Percentiles rank a stretch among this genome's conserved stretches.
Evolutionary conservation across 2,797 vertebrate genomes (phyloP).

Genomic region (Aeoliscus strigatus): DNA sequence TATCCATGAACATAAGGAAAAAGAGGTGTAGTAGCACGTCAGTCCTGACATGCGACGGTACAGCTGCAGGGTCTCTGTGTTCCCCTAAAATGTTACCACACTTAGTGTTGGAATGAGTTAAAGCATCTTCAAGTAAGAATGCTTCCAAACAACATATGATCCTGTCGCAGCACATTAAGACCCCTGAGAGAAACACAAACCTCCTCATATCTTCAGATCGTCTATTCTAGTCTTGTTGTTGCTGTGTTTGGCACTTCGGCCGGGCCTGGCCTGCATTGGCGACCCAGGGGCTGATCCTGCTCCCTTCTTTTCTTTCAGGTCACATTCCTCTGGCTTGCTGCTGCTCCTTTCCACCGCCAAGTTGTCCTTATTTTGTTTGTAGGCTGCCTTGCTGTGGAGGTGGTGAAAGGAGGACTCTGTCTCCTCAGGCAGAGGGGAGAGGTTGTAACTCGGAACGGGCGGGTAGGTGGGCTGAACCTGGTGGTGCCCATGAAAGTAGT

Average conservation of each 20-base stretch:
- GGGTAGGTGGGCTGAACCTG: slow-evolving; percentile 57
- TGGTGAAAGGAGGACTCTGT: slow-evolving; percentile 65
- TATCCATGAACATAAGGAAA: no score
- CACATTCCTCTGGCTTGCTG: slow-evolving; percentile 68
- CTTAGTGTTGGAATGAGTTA: slow-evolving; percentile 54
- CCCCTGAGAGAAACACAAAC: slow-evolving; percentile 53
- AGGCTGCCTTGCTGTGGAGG: slow-evolving; percentile 65
- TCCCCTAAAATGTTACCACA: slow-evolving; percentile 20
- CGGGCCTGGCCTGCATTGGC: slow-evolving; percentile 55
- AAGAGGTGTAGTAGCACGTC: slow-evolving; percentile 9
- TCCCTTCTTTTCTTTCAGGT: slow-evolving; percentile 66
- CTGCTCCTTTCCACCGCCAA: slow-evolving; percentile 73
- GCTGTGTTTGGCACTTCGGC: slow-evolving; percentile 67
- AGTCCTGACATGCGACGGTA: slow-evolving; percentile 15
- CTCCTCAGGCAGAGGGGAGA: slow-evolving; percentile 55
- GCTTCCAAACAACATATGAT: slow-evolving; percentile 35
- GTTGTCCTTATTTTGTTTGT: slow-evolving; percentile 80
- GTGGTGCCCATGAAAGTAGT: slow-evolving; percentile 62
- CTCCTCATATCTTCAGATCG: slow-evolving; percentile 76
- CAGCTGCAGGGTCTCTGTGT: slow-evolving; percentile 8
- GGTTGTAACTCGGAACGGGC: slow-evolving; percentile 60
- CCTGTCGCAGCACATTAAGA: slow-evolving; percentile 53
- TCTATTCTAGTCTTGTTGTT: slow-evolving; percentile 79
- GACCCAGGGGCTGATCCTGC: slow-evolving; percentile 64
- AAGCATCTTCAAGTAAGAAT: slow-evolving; percentile 17